Evolutionary conservation across 2,797 vertebrate species (phyloP).

Genomic region (Gymnoscopelus microlampas): DNA sequence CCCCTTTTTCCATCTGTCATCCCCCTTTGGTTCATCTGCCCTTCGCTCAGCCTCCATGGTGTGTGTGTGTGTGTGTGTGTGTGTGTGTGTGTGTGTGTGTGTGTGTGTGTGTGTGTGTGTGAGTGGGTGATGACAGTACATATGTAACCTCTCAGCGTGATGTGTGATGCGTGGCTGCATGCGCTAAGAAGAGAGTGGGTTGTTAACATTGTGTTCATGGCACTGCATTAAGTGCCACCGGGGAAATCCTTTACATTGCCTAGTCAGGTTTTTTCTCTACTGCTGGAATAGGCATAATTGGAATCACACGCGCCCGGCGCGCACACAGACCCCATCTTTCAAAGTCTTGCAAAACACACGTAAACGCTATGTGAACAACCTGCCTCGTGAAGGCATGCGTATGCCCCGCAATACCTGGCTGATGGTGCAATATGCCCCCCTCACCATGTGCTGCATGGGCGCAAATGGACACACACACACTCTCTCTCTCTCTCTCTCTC

Average conservation of each 20-base stretch:
- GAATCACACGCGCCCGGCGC: constrained; percentile 20
- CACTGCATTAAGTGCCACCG: constrained; percentile 76
- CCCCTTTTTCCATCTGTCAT: no score
- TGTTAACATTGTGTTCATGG: constrained; percentile 75
- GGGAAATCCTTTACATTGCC: constrained; percentile 61
- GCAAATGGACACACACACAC: no score
- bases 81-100: constrained; percentile 5
- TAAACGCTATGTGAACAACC: no score
- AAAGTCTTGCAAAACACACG: no score
- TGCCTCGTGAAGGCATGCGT: no score
- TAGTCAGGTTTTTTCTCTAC: constrained; percentile 24
- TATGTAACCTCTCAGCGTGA: constrained; percentile 62
- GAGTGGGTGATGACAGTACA: constrained; percentile 68
- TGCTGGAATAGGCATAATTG: constrained; percentile 70
- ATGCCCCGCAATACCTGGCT: no score
- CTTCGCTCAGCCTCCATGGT: no score
- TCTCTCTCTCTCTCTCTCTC: no score
- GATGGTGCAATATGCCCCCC: no score
- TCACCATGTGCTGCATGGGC: no score
- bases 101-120: constrained; percentile 28
- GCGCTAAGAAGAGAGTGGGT: constrained; percentile 72
- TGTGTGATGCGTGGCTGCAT: constrained; percentile 70
- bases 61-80: constrained; percentile 65
- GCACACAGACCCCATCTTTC: no score
- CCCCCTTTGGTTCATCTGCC: no score